Evolutionary conservation across 1,140 invertebrate genomes (phyloP).

Genomic region (Macrocentrus cingulum): DNA sequence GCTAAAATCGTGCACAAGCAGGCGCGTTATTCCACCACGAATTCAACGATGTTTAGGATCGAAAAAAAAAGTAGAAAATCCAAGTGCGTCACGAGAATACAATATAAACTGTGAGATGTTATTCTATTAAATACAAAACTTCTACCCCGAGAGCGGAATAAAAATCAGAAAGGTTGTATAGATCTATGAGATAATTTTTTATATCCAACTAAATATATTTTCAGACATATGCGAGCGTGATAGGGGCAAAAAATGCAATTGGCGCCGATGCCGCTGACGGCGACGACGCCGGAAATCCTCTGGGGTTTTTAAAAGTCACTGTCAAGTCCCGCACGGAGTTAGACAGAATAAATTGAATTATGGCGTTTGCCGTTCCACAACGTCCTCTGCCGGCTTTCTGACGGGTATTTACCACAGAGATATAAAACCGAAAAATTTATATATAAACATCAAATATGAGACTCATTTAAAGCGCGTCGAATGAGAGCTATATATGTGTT

Average conservation of each 20-base stretch:
- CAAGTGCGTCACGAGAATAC: too few species aligned
- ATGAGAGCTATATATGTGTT: too few species aligned
- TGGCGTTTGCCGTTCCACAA: conserved; percentile 15
- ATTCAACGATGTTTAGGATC: too few species aligned
- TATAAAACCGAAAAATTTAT: not conserved
- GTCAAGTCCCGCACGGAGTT: conserved; percentile 10
- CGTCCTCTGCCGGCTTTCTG: conserved; percentile 2
- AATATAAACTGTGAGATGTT: too few species aligned
- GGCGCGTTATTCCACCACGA: too few species aligned
- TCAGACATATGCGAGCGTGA: not conserved
- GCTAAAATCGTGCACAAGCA: too few species aligned
- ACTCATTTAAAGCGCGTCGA: too few species aligned
- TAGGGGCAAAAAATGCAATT: not conserved
- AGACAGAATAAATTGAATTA: conserved; percentile 23
- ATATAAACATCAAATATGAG: too few species aligned
- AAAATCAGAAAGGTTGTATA: not conserved
- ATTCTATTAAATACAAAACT: too few species aligned
- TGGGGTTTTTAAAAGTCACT: conserved; percentile 23
- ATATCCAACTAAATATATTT: too few species aligned
- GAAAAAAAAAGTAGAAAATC: too few species aligned
- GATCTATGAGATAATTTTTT: too few species aligned
- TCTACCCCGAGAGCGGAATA: not conserved
- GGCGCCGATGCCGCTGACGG: conserved; percentile 14
- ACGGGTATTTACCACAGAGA: not conserved
- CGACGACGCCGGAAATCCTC: conserved; percentile 14